Evolutionary conservation across 2,797 vertebrate genomes (phyloP).

Genomic region (Alfaro cultratus): DNA sequence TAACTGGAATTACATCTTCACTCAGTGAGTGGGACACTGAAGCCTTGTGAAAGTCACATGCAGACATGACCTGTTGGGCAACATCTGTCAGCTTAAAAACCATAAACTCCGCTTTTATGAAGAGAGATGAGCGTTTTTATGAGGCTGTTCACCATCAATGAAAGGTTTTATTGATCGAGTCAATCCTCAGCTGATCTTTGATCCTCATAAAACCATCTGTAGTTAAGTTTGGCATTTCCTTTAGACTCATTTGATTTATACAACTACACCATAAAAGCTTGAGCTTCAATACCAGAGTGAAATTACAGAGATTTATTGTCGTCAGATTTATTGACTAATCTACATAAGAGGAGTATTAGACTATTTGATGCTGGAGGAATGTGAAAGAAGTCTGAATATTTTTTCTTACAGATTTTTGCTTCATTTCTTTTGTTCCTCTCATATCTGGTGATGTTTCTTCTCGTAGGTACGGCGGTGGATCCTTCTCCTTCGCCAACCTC

Average conservation of each 20-base stretch:
- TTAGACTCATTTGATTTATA: not conserved
- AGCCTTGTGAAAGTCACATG: not conserved
- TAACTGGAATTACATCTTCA: constrained; percentile 85
- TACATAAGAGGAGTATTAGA: not conserved
- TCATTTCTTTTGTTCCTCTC: not conserved
- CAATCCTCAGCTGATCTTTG: constrained; percentile 9
- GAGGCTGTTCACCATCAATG: constrained; percentile 1
- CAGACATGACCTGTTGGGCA: not conserved
- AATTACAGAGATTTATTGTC: not conserved
- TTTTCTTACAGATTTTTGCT: not conserved
- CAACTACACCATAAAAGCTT: not conserved
- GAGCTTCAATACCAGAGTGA: not conserved
- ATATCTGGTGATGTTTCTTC: constrained; percentile 4
- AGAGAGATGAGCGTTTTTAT: constrained; percentile 32
- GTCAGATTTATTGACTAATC: not conserved
- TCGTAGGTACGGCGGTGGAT: constrained; percentile 89
- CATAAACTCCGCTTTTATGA: not conserved
- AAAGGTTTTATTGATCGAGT: constrained; percentile 20
- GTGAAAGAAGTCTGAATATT: not conserved
- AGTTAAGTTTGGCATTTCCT: not conserved
- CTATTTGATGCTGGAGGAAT: not conserved
- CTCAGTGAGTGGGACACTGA: constrained; percentile 81
- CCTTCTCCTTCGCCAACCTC: constrained; percentile 92
- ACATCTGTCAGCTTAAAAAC: constrained; percentile 3
- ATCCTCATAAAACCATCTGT: constrained; percentile 14